A percentile compares a stretch with the other conserved stretches of the same genome.
Evolutionary conservation across 2,797 vertebrate genomes (phyloP).

Genomic region (Galaxias olidus): DNA sequence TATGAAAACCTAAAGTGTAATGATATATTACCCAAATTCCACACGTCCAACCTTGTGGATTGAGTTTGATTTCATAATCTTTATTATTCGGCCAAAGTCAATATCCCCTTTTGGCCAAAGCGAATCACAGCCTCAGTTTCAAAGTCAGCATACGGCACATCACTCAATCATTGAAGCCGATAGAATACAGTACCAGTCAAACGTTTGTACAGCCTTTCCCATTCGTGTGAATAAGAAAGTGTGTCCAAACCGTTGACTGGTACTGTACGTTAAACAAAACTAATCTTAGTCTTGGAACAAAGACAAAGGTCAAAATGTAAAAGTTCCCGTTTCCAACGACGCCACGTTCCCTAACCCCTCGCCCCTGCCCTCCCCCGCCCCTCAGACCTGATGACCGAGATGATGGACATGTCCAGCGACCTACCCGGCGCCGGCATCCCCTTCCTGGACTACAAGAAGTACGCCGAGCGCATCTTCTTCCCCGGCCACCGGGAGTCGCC

Average conservation of each 20-base stretch:
- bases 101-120: slow-evolving; percentile 16
- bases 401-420: slow-evolving; percentile 98
- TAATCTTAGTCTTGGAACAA: too few relatives aligned
- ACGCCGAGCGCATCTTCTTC: slow-evolving; percentile 96
- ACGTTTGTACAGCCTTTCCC: too few relatives aligned
- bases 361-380: not conserved
- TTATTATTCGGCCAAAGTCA: slow-evolving; percentile 16
- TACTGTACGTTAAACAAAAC: too few relatives aligned
- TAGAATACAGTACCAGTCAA: too few relatives aligned
- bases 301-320: not conserved
- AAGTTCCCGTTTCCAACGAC: too few relatives aligned
- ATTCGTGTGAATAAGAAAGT: too few relatives aligned
- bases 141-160: slow-evolving; percentile 8
- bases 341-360: not conserved
- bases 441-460: slow-evolving; percentile 94
- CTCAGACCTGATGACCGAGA: slow-evolving; percentile 97
- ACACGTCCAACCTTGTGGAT: slow-evolving; percentile 16
- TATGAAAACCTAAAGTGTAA: slow-evolving; percentile 18
- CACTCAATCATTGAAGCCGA: slow-evolving; percentile 1
- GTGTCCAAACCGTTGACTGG: too few relatives aligned
- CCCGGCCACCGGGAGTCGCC: slow-evolving; percentile 94
- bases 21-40: slow-evolving; percentile 20
- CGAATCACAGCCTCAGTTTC: slow-evolving; percentile 12
- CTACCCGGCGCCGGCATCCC: slow-evolving; percentile 94
- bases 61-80: slow-evolving; percentile 23